Percentiles rank a stretch among this genome's conserved stretches.
Conservation (phyloP, 1,140 invertebrate species). For the Babylonia areolata region DNA sequence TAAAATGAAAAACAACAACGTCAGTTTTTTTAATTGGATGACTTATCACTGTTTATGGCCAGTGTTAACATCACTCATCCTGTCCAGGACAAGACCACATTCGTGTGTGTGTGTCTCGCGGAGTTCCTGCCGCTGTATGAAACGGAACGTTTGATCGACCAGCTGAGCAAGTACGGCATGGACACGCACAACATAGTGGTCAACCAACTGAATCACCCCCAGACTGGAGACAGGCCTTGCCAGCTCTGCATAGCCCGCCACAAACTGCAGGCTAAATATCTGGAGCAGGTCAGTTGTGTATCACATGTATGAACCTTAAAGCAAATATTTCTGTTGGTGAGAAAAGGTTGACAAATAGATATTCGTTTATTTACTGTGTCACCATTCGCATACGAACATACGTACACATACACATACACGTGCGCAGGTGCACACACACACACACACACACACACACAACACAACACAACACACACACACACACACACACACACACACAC, state of each 20-base stretch:
- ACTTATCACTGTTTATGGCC: no score
- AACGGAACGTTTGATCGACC: constrained; percentile 92
- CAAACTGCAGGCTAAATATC: constrained; percentile 96
- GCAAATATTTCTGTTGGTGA: no score
- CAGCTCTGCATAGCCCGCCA: constrained; percentile 91
- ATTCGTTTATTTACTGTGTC: no score
- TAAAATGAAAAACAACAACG: no score
- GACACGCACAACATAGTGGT: constrained; percentile 96
- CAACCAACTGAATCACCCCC: constrained; percentile 80
- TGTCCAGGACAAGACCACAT: constrained; percentile 94
- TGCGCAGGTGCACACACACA: not conserved
- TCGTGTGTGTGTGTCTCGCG: constrained; percentile 99
- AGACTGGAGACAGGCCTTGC: constrained; percentile 81
- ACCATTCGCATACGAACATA: no score
- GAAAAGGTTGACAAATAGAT: no score
- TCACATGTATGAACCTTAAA: not conserved
- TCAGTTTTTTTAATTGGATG: no score
- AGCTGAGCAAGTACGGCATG: constrained; percentile 93
- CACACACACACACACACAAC: no score
- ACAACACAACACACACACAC: no score
- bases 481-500: no score
- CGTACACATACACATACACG: not conserved
- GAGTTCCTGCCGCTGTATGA: constrained; percentile 99
- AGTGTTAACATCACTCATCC: no score
- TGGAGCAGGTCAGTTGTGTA: constrained; percentile 87